phyloP scores from a whole-genome alignment of 2,113 vertebrate species.

The Cephalopterus ornatus region DNA sequence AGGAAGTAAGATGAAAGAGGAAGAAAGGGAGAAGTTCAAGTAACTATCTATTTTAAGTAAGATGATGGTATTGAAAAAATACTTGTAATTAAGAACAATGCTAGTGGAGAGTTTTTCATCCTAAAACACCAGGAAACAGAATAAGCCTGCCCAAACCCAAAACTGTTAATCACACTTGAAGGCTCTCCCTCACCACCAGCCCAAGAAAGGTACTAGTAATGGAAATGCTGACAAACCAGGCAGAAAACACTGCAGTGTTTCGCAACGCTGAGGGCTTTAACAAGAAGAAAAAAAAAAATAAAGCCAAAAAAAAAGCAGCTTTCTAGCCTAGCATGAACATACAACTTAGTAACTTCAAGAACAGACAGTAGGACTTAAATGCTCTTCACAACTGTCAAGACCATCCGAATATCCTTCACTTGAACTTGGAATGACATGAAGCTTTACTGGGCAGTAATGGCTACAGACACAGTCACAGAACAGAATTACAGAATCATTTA shows the following conservation, averaged over 20 bases:
- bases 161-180: background rate
- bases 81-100: background rate
- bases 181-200: background rate
- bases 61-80: accelerated
- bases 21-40: background rate
- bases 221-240: background rate
- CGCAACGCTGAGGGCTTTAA: background rate
- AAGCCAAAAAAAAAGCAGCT: background rate
- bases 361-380: background rate
- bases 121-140: background rate
- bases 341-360: background rate
- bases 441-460: background rate
- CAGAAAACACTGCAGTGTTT: background rate
- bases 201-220: background rate
- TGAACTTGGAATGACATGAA: accelerated
- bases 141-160: background rate
- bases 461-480: background rate
- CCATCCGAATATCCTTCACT: background rate
- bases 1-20: constrained; percentile 7
- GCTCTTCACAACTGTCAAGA: background rate
- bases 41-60: background rate
- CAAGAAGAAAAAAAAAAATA: background rate
- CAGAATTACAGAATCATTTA: background rate
- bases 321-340: background rate
- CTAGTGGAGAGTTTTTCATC: background rate